Evolutionary conservation across 2,113 vertebrate genomes (phyloP).

Genomic region (Hymenochirus boettgeri): DNA sequence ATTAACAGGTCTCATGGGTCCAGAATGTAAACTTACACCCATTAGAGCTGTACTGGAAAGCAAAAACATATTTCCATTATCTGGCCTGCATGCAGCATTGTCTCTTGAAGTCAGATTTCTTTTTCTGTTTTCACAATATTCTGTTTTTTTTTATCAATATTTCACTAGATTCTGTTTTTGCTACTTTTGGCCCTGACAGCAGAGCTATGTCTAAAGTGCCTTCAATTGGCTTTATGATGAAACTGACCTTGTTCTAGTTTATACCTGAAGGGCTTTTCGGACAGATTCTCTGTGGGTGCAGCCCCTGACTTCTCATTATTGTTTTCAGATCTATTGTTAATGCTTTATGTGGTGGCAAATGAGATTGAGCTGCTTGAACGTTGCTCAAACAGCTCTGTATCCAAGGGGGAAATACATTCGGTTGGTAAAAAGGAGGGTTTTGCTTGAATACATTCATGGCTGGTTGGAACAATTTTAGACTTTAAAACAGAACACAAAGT

Average conservation of each 20-base stretch:
- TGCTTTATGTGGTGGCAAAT: constrained; percentile 71
- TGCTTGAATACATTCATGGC: constrained; percentile 78
- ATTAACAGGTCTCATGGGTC: constrained; percentile 13
- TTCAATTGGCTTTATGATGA: constrained; percentile 89
- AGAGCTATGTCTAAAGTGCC: constrained; percentile 92
- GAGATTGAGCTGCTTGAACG: constrained; percentile 58
- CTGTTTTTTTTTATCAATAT: neutral
- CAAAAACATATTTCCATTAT: constrained; percentile 6
- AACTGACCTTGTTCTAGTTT: constrained; percentile 86
- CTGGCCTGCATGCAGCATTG: constrained; percentile 8
- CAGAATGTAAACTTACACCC: neutral
- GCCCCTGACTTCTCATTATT: constrained; percentile 73
- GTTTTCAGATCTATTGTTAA: constrained; percentile 67
- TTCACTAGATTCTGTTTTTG: constrained; percentile 67
- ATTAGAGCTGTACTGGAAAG: constrained; percentile 12
- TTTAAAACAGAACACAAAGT: constrained; percentile 64
- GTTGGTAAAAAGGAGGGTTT: constrained; percentile 71
- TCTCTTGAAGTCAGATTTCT: constrained; percentile 54
- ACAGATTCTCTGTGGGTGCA: constrained; percentile 68
- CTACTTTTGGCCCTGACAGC: constrained; percentile 82
- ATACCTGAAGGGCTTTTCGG: constrained; percentile 87
- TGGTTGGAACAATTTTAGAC: no score
- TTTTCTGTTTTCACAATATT: constrained; percentile 57
- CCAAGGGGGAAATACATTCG: constrained; percentile 61
- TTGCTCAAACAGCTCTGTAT: constrained; percentile 61